A percentile compares a stretch with the other conserved stretches of the same genome.
These are phyloP conservation scores for Geococcyx californianus DNA, from an alignment of 2,113 vertebrate species.

Conservation along the genomic window DNA sequence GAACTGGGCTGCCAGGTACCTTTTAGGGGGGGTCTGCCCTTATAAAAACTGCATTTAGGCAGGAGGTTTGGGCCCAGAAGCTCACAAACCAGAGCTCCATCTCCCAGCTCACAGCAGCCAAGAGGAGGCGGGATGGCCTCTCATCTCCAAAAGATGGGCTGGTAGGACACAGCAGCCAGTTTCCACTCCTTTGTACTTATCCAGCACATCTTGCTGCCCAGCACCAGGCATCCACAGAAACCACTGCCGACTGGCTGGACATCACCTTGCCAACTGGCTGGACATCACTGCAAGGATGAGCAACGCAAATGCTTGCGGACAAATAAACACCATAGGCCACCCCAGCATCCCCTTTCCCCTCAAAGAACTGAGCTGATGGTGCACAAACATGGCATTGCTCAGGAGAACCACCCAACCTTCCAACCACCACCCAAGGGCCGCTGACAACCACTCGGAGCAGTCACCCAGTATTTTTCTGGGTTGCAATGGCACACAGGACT, in stretches of 20 bases:
- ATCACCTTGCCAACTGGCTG: fast-evolving
- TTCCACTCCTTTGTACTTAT: neutral
- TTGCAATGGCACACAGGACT: neutral
- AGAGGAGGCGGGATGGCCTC: too few relatives aligned
- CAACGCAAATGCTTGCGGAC: neutral
- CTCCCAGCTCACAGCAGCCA: neutral
- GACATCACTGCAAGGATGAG: neutral
- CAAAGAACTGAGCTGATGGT: fast-evolving
- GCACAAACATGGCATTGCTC: neutral
- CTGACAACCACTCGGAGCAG: neutral
- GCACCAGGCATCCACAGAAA: neutral
- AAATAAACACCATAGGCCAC: neutral
- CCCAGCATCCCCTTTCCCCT: neutral
- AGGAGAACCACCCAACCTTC: neutral
- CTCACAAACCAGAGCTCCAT: neutral
- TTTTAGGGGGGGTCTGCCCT: neutral
- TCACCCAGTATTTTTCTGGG: neutral
- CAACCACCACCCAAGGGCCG: neutral
- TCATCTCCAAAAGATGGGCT: neutral
- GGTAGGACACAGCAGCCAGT: neutral
- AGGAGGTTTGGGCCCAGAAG: neutral
- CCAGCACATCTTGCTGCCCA: fast-evolving
- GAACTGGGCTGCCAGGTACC: neutral
- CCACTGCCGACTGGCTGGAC: fast-evolving
- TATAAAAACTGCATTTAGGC: neutral